phyloP scores from a whole-genome alignment of 2,113 vertebrate genomes.

The Planiliza haematocheilus region DNA sequence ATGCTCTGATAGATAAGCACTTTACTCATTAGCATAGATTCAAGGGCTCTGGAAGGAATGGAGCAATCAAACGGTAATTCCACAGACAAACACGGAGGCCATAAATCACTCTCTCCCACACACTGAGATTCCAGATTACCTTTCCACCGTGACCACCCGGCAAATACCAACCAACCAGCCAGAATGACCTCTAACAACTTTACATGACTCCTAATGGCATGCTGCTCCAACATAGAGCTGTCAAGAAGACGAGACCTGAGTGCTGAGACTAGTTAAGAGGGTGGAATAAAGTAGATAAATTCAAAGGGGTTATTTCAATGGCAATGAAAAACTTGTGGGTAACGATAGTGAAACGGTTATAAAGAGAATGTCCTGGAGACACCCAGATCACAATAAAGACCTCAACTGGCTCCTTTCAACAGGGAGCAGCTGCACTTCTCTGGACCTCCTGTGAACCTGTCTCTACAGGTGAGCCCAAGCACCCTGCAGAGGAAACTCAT shows the following conservation, averaged over 20 bases:
- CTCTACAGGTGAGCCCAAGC: no score
- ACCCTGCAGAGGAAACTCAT: no score
- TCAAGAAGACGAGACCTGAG: neutral
- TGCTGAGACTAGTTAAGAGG: neutral
- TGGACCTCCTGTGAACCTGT: no score
- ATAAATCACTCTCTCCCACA: conserved; percentile 70
- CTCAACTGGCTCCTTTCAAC: no score
- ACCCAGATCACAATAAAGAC: no score
- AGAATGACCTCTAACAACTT: conserved; percentile 61
- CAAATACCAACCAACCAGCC: conserved; percentile 52
- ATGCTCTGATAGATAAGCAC: conserved; percentile 74
- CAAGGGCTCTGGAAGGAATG: conserved; percentile 70
- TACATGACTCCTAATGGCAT: conserved; percentile 53
- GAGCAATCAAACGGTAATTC: conserved; percentile 76
- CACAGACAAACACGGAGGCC: conserved; percentile 67
- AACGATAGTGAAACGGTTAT: no score
- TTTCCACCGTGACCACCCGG: conserved; percentile 48
- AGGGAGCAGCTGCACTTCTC: no score
- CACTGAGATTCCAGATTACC: conserved; percentile 64
- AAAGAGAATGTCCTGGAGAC: no score
- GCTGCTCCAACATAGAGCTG: conserved; percentile 19
- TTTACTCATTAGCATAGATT: conserved; percentile 75
- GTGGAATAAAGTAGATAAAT: neutral
- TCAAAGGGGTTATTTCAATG: no score
- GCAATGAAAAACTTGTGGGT: no score